Evolutionary conservation across 2,797 vertebrate genomes (phyloP).

Genomic region (Mallotus villosus): DNA sequence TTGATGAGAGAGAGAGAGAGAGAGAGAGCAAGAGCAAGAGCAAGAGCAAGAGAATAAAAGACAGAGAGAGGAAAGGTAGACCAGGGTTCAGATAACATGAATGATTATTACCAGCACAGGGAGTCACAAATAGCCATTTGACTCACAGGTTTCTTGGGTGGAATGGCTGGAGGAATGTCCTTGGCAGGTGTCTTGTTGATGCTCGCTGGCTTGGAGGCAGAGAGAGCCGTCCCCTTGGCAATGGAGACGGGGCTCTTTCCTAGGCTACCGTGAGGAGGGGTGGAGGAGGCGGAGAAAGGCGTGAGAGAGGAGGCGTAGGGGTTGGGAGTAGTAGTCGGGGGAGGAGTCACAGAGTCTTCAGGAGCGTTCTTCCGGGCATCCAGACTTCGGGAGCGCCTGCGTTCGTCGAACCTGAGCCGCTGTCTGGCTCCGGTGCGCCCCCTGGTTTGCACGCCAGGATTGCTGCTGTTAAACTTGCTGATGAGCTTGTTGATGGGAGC

Average conservation of each 20-base stretch:
- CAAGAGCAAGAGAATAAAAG: not conserved
- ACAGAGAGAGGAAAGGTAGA: not conserved
- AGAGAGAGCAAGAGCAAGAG: constrained; percentile 8
- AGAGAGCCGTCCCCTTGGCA: constrained; percentile 55
- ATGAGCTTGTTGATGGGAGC: constrained; percentile 91
- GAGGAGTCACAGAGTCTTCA: constrained; percentile 26
- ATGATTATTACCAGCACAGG: not conserved
- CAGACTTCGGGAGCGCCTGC: constrained; percentile 82
- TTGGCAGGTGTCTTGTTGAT: constrained; percentile 57
- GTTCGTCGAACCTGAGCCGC: constrained; percentile 70
- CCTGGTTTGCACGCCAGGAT: constrained; percentile 59
- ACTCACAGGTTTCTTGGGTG: constrained; percentile 74
- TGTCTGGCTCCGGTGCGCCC: constrained; percentile 71
- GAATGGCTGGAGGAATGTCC: constrained; percentile 52
- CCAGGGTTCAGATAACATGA: not conserved
- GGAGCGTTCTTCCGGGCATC: constrained; percentile 67
- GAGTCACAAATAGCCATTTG: not conserved
- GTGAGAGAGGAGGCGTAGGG: constrained; percentile 51
- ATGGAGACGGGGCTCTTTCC: constrained; percentile 54
- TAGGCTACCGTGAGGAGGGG: constrained; percentile 44
- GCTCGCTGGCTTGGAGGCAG: constrained; percentile 50
- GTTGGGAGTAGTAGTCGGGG: constrained; percentile 53
- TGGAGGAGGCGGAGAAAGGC: constrained; percentile 42
- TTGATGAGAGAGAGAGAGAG: constrained; percentile 45
- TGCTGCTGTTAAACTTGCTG: constrained; percentile 82